Evolutionary conservation across 1,140 invertebrate species (phyloP), one percentile per base, ranked within the genome.

Genomic region (Heterodera schachtii): DNA sequence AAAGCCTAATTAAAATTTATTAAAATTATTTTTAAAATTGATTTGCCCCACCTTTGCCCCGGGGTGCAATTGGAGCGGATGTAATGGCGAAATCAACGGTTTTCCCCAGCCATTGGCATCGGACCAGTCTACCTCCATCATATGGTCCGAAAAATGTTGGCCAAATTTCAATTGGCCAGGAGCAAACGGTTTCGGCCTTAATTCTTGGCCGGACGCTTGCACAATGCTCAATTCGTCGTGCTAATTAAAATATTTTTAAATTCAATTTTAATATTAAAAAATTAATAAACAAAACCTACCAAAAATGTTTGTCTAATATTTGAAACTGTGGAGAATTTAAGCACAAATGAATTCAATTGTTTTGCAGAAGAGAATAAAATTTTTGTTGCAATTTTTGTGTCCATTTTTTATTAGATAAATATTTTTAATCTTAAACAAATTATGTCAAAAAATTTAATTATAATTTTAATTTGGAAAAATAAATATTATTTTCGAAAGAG

Each of bases 81-180:
- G 94, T 78, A 98, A 92, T 0, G 96, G 95, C 9, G 93, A 93
- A 79, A 98, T 97, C 89, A 93, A 92, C 16, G 96, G 96, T 84
- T 93, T 93, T 88, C 94, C 94, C 96, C 96, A 98, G n/a, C 96
- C 95, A 11, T 77, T 44, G 47, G 86, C 81, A 86, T 93, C 93
- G 85, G 94, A 92, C 91, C 94, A 97, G 84, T 94, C 93, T 73
- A 96, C 93, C 91, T 95, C 94, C 4, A 97, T 91, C 95, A 98
- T 97, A 89, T 98, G 96, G 90, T 98, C 96, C 2, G 95, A 94
- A 89, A 96, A 97, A 85, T 93, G 92, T 90, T 95, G 95, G 2
- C 96, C 96, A 91, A 98, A 98, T 78, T 93, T 92, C 5, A 98
- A 91, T 67, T 94, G 93, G 44, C 92, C 92, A 1, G 93, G 3